A percentile compares a stretch with the other conserved stretches of the same genome.
These are phyloP conservation scores for Lampris megalopsis DNA, from an alignment of 2,113 vertebrate species.

Conservation along the genomic window DNA sequence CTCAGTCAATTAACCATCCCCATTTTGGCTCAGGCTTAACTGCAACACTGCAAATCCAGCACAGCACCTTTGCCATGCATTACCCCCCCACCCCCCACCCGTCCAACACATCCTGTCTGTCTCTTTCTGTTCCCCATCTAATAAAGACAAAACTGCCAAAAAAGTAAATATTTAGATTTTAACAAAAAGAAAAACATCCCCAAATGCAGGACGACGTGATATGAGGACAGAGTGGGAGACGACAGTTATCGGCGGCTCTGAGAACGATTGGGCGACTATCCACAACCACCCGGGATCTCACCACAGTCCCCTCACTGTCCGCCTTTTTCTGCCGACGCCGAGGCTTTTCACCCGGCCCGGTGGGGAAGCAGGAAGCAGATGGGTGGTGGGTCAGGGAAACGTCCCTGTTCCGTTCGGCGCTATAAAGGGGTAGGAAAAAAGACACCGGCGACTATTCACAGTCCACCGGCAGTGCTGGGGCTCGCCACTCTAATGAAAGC, in stretches of 20 bases:
- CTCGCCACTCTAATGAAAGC: not conserved
- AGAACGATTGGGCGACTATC: not conserved
- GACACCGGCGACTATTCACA: conserved; percentile 28
- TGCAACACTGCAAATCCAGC: too few species aligned
- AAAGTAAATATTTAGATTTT: not conserved
- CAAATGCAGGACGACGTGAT: not conserved
- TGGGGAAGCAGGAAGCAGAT: conserved; percentile 28
- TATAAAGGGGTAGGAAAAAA: conserved; percentile 5
- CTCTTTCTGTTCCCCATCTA: too few species aligned
- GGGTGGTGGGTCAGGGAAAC: conserved; percentile 10
- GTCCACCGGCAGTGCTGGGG: conserved; percentile 8
- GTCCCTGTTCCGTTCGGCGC: conserved; percentile 3
- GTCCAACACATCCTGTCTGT: too few species aligned
- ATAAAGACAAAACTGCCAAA: too few species aligned
- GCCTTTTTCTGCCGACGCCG: not conserved
- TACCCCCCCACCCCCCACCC: too few species aligned
- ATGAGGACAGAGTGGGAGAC: not conserved
- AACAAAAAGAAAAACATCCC: too few species aligned
- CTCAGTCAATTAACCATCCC: too few species aligned
- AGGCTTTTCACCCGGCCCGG: conserved; percentile 44
- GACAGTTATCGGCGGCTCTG: not conserved
- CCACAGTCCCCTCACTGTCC: conserved; percentile 1
- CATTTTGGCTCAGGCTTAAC: too few species aligned
- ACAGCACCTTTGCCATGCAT: too few species aligned
- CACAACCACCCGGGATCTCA: not conserved